Conservation (phyloP, 2,113 vertebrate genomes). For the Gracilinanus agilis region DNA sequence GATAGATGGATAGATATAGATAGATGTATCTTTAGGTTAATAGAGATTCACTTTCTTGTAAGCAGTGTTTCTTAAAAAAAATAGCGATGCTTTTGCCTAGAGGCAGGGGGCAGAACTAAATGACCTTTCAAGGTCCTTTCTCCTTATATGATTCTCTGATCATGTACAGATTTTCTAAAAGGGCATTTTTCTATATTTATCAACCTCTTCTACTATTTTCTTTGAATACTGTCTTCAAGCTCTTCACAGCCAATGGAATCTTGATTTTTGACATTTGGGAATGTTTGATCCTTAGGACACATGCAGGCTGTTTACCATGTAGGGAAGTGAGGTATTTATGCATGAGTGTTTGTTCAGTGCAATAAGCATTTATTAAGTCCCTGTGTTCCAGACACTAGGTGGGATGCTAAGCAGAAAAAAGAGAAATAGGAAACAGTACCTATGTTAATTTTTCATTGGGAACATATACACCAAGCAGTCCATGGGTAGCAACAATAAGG, state of each 20-base stretch:
- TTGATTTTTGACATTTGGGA: neutral
- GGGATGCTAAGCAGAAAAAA: neutral
- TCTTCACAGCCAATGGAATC: conserved; percentile 3
- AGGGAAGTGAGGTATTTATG: neutral
- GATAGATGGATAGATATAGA: no score
- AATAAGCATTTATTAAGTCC: neutral
- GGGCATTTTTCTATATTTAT: conserved; percentile 56
- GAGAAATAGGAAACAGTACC: neutral
- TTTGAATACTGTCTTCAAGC: conserved; percentile 22
- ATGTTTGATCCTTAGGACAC: conserved; percentile 28
- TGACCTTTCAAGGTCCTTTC: neutral
- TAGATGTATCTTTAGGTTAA: neutral
- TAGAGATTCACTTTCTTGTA: neutral
- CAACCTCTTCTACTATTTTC: conserved; percentile 4
- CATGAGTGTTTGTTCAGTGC: neutral
- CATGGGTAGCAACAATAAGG: neutral
- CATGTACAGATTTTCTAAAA: conserved; percentile 20
- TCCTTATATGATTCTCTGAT: neutral
- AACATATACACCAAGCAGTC: neutral
- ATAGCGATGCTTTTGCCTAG: neutral
- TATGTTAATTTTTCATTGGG: neutral
- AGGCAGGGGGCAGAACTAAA: neutral
- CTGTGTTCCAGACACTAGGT: neutral
- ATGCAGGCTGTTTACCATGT: conserved; percentile 11
- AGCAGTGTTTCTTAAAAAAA: neutral